phyloP scores from a whole-genome alignment of 1,140 invertebrate species.

The Formica selysi region DNA sequence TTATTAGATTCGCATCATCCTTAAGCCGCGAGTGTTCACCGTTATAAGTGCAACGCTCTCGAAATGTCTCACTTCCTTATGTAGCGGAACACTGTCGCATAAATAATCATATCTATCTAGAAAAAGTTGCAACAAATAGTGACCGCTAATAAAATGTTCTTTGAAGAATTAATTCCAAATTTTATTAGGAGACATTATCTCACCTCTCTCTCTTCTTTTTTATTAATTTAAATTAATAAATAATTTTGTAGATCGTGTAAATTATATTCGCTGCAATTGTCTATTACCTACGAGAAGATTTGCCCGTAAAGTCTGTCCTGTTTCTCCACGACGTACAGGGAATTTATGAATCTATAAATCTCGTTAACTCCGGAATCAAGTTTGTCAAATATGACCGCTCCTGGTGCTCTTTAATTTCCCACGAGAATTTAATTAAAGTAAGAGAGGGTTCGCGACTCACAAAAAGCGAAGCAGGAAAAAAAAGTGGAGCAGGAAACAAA shows the following conservation, averaged over 20 bases:
- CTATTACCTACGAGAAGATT: not conserved
- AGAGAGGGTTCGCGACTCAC: not conserved
- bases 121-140: not conserved
- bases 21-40: not conserved
- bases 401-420: slow-evolving; percentile 36
- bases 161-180: not conserved
- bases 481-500: slow-evolving; percentile 21
- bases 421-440: slow-evolving; percentile 26
- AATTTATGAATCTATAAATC: slow-evolving; percentile 14
- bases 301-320: not conserved
- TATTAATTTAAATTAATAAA: not conserved
- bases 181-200: not conserved
- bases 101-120: not conserved
- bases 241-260: not conserved
- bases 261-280: not conserved
- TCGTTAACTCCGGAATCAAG: slow-evolving; percentile 17
- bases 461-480: slow-evolving; percentile 17
- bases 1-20: not conserved
- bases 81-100: not conserved
- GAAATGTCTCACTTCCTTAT: too few species aligned
- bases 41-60: not conserved
- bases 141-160: not conserved
- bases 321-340: not conserved
- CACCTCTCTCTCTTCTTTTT: not conserved
- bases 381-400: slow-evolving; percentile 22